phyloP scores from a whole-genome alignment of 2,113 vertebrate genomes.

The Myocastor coypus region DNA sequence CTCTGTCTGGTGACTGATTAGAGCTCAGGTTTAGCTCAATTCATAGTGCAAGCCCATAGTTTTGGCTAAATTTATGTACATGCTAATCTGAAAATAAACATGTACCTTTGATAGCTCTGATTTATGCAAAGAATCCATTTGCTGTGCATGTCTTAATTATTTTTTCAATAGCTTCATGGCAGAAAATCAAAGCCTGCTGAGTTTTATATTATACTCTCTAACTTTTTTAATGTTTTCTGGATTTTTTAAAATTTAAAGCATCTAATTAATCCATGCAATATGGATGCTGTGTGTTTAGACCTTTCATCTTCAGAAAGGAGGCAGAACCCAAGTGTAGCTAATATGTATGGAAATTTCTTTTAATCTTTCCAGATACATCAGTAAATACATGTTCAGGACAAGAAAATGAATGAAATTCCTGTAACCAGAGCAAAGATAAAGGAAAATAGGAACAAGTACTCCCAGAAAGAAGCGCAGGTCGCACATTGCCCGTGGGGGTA shows the following conservation, averaged over 20 bases:
- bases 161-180: constrained; percentile 86
- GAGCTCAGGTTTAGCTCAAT: constrained; percentile 85
- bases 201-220: constrained; percentile 85
- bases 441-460: constrained; percentile 37
- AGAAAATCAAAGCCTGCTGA: constrained; percentile 89
- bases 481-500: not conserved
- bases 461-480: not conserved
- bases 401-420: constrained; percentile 50
- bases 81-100: constrained; percentile 87
- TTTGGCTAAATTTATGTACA: constrained; percentile 81
- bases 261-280: constrained; percentile 88
- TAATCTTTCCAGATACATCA: constrained; percentile 42
- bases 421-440: constrained; percentile 49
- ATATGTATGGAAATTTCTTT: constrained; percentile 74
- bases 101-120: constrained; percentile 85
- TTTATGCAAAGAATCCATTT: constrained; percentile 87
- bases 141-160: constrained; percentile 87
- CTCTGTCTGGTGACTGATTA: constrained; percentile 72
- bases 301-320: constrained; percentile 82
- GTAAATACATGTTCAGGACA: constrained; percentile 45
- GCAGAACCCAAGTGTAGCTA: constrained; percentile 78
- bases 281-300: constrained; percentile 84
- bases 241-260: constrained; percentile 82
- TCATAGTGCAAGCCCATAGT: constrained; percentile 81
- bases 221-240: constrained; percentile 67